phyloP scores from a whole-genome alignment of 2,113 vertebrate species.

The Muscicapa adusta region DNA sequence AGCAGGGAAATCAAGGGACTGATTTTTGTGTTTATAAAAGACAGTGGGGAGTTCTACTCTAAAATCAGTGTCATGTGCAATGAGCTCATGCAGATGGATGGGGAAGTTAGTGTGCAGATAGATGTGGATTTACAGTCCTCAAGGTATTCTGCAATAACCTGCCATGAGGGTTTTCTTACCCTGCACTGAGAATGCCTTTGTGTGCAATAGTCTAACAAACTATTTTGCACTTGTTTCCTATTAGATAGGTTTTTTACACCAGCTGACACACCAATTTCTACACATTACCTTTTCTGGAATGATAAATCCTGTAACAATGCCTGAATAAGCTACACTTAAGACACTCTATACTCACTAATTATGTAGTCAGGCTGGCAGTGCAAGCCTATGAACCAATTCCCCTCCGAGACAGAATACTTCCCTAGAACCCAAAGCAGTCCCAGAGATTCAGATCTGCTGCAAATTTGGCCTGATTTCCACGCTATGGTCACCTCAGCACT shows the following conservation, averaged over 20 bases:
- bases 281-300: background rate
- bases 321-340: background rate
- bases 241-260: background rate
- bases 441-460: background rate
- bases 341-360: background rate
- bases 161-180: conserved; percentile 4
- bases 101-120: background rate
- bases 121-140: conserved; percentile 39
- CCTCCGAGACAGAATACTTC: background rate
- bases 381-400: background rate
- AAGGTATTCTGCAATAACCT: background rate
- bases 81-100: background rate
- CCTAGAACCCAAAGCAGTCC: background rate
- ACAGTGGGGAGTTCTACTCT: conserved; percentile 5
- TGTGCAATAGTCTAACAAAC: conserved; percentile 15
- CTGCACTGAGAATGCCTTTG: conserved; percentile 1
- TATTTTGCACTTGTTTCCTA: background rate
- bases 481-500: background rate
- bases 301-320: background rate
- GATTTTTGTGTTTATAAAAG: conserved; percentile 32
- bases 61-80: conserved; percentile 24
- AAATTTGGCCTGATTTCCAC: background rate
- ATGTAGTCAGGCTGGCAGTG: background rate
- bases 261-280: conserved; percentile 30
- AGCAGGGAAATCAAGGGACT: background rate